phyloP scores from a whole-genome alignment of 2,797 vertebrate genomes.

The Alauda arvensis region DNA sequence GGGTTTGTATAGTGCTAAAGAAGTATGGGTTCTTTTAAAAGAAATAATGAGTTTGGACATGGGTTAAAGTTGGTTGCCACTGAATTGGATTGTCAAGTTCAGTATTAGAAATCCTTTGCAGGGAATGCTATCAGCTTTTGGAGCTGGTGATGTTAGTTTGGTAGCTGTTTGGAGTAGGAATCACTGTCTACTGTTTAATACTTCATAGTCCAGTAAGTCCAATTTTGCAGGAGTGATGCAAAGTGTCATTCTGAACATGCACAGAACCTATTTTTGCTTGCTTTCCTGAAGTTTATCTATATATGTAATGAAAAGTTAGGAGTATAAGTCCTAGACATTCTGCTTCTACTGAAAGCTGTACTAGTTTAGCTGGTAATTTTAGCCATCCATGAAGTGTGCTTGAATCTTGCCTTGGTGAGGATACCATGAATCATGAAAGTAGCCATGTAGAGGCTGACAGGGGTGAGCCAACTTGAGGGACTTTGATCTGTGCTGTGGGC shows the following conservation, averaged over 20 bases:
- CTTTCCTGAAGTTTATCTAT: not conserved
- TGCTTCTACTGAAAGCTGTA: not conserved
- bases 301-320: not conserved
- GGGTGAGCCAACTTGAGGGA: not conserved
- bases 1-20: not conserved
- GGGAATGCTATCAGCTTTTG: not conserved
- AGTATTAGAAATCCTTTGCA: not conserved
- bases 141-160: not conserved
- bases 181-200: not conserved
- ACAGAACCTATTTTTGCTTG: not conserved
- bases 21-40: not conserved
- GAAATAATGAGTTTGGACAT: not conserved
- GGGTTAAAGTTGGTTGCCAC: not conserved
- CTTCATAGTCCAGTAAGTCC: not conserved
- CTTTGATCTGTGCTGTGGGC: not conserved
- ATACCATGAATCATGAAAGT: not conserved
- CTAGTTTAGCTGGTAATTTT: not conserved
- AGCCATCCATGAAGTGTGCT: not conserved
- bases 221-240: not conserved
- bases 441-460: not conserved
- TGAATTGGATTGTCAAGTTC: not conserved
- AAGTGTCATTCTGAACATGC: accelerated
- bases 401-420: not conserved
- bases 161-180: not conserved
- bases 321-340: not conserved